Evolutionary conservation across 2,797 vertebrate genomes (phyloP), one percentile per base, ranked within the genome.

Genomic region (Siniperca scherzeri): DNA sequence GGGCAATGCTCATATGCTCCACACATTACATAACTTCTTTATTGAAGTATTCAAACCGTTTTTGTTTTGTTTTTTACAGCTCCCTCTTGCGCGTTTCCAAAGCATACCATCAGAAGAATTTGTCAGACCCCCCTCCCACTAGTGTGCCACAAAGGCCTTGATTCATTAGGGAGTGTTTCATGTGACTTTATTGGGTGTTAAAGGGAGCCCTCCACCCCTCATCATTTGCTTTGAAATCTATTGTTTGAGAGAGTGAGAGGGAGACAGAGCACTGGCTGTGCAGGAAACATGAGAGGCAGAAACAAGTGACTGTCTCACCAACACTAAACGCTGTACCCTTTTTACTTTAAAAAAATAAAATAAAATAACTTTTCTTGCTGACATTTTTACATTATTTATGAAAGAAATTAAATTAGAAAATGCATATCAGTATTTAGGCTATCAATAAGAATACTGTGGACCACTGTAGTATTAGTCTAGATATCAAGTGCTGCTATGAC

Each of bases 81-180:
- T 70, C 81, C 80, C 64, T 85, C 80, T 76, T 76, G 52, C 14
- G 52, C 22, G 48, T 89, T 82, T 83, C 68, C 78, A 85, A 84
- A 89, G 88, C 86, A 82, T 86, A 81, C 88, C 83, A 85, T 84
- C 80, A 70, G 77, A 84, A 81, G 87, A 91, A 91, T 88, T 89
- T 86, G 67, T 82, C 80, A 21, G 77, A 57, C n/a, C 67, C 73
- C 69, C 83, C 70, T 77, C 89, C 83, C 78, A 82, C 82, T 33
- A 42, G 73, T 89, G 71, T 48, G 67, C 76, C 89, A 96, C 94
- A 96, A 95, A 94, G 90, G 75, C 84, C 40, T 88, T 79, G 81
- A 94, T 95, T 96, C 93, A 94, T 93, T 74, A 78, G 76, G 65
- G 70, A 81, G 64, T 10, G 57, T 78, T 90, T 91, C 87, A 90